Conservation (phyloP, 1,140 invertebrate species). For the Saccostrea echinata region DNA sequence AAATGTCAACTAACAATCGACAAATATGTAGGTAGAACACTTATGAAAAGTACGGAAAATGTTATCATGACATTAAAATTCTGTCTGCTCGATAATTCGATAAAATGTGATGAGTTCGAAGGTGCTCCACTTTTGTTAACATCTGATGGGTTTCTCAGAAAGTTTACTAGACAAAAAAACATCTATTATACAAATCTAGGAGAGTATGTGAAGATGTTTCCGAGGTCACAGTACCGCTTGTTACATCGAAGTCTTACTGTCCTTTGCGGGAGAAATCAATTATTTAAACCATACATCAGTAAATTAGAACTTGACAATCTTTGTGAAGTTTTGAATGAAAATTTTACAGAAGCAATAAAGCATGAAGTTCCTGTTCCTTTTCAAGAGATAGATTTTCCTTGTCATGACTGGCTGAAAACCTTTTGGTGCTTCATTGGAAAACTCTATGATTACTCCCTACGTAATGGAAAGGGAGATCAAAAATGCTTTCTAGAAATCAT, state of each 20-base stretch:
- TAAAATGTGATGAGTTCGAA: not conserved
- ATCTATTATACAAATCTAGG: not conserved
- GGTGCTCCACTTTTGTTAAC: not conserved
- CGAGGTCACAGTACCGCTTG: not conserved
- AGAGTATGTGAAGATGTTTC: not conserved
- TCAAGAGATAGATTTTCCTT: not conserved
- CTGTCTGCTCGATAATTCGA: not conserved
- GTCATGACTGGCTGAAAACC: not conserved
- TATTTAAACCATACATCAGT: not conserved
- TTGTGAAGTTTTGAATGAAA: not conserved
- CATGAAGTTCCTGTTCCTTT: not conserved
- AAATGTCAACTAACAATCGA: not conserved
- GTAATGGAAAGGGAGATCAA: not conserved
- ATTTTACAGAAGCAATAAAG: not conserved
- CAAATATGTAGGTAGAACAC: not conserved
- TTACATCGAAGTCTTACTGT: not conserved
- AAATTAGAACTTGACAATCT: not conserved
- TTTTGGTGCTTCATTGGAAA: not conserved
- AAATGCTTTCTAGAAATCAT: not conserved
- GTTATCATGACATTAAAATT: not conserved
- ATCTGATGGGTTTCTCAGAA: not conserved
- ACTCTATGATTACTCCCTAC: not conserved
- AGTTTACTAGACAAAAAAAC: not conserved
- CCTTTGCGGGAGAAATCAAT: not conserved
- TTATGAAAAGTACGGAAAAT: not conserved